Evolutionary conservation across 2,113 vertebrate species (phyloP).

Genomic region (Psilopsiagon aymara): DNA sequence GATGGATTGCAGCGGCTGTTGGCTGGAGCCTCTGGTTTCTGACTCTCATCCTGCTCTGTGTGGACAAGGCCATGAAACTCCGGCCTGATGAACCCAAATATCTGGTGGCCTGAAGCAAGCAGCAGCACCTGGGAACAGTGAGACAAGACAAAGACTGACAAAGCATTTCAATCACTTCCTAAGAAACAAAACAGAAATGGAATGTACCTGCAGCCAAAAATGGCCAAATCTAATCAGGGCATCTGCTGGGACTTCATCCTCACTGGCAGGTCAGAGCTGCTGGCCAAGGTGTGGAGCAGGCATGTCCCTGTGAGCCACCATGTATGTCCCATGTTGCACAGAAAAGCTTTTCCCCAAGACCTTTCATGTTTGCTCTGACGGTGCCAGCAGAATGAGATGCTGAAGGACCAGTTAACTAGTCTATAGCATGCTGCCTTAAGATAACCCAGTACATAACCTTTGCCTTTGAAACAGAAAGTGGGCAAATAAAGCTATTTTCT

Average conservation of each 20-base stretch:
- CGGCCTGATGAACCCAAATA: conserved; percentile 76
- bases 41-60: conserved; percentile 82
- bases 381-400: neutral
- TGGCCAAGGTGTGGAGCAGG: neutral
- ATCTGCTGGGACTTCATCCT: neutral
- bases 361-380: neutral
- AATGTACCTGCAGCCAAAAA: neutral
- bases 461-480: neutral
- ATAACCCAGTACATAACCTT: neutral
- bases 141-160: neutral
- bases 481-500: neutral
- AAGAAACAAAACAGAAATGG: neutral
- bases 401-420: neutral
- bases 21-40: conserved; percentile 86
- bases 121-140: neutral
- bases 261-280: neutral
- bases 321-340: rapidly evolving
- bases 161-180: neutral
- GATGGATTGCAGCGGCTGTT: conserved; percentile 78
- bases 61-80: conserved; percentile 74
- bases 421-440: neutral
- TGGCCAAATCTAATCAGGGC: neutral
- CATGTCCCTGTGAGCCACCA: neutral
- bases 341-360: neutral
- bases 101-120: conserved; percentile 43